phyloP scores from a whole-genome alignment of 2,113 vertebrate species.

The Myiagra hebetior region DNA sequence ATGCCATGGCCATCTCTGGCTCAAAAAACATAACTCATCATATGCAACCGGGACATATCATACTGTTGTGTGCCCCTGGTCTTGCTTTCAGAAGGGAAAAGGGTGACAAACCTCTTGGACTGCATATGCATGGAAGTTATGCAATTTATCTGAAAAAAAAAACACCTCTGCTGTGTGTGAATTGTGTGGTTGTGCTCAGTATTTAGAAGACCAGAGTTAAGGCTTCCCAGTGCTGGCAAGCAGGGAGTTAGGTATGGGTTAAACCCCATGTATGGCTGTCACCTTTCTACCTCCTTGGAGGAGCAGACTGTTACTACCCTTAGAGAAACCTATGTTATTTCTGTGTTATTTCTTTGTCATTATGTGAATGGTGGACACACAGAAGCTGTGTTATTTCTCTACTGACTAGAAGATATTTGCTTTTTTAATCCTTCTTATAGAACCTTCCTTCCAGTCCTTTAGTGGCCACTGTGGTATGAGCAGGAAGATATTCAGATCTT shows the following conservation, averaged over 20 bases:
- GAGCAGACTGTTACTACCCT: not conserved
- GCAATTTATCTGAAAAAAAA: not conserved
- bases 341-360: too few relatives aligned
- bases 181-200: not conserved
- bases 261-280: not conserved
- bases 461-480: not conserved
- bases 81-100: not conserved
- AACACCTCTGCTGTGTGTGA: not conserved
- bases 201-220: not conserved
- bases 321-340: not conserved
- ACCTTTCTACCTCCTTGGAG: not conserved
- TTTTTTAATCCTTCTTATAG: not conserved
- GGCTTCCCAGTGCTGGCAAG: not conserved
- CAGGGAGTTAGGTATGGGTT: not conserved
- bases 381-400: too few relatives aligned
- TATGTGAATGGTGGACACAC: too few relatives aligned
- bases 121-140: not conserved
- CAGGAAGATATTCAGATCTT: not conserved
- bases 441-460: not conserved
- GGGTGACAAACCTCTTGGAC: not conserved
- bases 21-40: not conserved
- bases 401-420: not conserved
- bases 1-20: not conserved
- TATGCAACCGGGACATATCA: rapidly evolving
- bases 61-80: not conserved